Evolutionary conservation across 2,113 vertebrate species (phyloP), one percentile per base, ranked within the genome.

Genomic region (Petroica traversi): DNA sequence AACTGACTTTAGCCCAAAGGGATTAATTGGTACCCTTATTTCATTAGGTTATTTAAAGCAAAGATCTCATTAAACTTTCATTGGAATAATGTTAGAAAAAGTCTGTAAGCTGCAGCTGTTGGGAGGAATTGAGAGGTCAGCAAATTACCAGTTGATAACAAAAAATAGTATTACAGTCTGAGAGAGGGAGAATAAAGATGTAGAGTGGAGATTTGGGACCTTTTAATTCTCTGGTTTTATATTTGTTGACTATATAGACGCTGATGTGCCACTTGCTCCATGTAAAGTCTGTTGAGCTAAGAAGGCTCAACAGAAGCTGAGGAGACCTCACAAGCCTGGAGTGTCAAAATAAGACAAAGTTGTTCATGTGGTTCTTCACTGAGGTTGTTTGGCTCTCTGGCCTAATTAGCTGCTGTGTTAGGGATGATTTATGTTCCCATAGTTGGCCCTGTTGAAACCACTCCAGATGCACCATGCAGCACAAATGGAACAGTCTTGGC

Each of bases 1-100:
- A 93, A 76, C 94, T 72, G 80, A 93, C 63, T 95, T 95, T 67
- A 87, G 95, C 95, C 93, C 79, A 93, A 90, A 93, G 95, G 94
- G 96, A 95, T 95, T 95, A 95, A 95, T 96, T 85, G 94, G 71
- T 95, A 91, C 61, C 93, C 46, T 96, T 89, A 91, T 95, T 96
- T 97, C 94, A 95, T 95, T 91, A 92, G 94, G 74, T 88, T 95
- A 95, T 94, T 97, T 95, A 91, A 97, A 94, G 95, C 61, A 93
- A 95, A 95, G 57, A 61, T 92, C 92, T 95, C 80, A 92, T 96
- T 97, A 96, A 95, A 80, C 41, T 96, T 97, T 94, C 79, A 92
- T 57, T 95, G 92, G 63, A 93, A 90, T 90, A 90, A 86, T 1
- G 28, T 86, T 97, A 94, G 79, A 92, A 85, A 90, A 90, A 59